Base-by-base conservation (phyloP, 2,888 invertebrate genomes). In the Furcula furcula region DNA sequence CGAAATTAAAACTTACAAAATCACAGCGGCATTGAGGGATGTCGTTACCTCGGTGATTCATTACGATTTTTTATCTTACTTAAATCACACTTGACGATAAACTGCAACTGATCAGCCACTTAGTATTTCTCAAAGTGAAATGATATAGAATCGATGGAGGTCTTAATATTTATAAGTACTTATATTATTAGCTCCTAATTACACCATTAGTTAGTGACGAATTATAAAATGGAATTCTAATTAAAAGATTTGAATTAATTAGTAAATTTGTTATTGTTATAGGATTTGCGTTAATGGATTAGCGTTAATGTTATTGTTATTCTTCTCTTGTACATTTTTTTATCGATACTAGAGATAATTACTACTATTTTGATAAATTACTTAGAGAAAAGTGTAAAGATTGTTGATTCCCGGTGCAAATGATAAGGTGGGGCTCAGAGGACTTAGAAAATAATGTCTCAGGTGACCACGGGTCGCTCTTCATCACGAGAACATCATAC, bases 11-110 rank as follows among this genome's bases (percentile, higher is more conserved):
- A 50, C 55, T 54, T 39, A 54, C 57, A 22, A 33, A 50, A 27
- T 53, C 41, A 16, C 57, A 46, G 7, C 55, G 54, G 16, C 53
- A 55, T 0, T n/a, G 4, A 1, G 11, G 6, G 1, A 4, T 1
- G 7, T 9, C 12, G 9, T 20, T 18, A 2, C 11, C 2, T 7
- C 28, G 20, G 18, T 15, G 11, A 36, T 50, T 10, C 45, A 47
- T 47, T 2, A 20, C 21, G 9, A 10, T 9, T 10, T 10, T 5
- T 1, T 21, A 10, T 21, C 4, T 10, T 1, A 21, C 4, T 10
- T 1, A 21, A 10, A 0, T 21, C 1, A 20, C 3, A n/a, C 5
- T 10, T 21, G 9, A n/a, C n/a, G n/a, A n/a, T n/a, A n/a, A n/a
- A n/a, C n/a, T 21, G 9, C 3, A 4, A 21, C 21, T 21, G 6